Evolutionary conservation across 2,888 invertebrate genomes (phyloP).

Genomic region (Machimus rusticus): DNA sequence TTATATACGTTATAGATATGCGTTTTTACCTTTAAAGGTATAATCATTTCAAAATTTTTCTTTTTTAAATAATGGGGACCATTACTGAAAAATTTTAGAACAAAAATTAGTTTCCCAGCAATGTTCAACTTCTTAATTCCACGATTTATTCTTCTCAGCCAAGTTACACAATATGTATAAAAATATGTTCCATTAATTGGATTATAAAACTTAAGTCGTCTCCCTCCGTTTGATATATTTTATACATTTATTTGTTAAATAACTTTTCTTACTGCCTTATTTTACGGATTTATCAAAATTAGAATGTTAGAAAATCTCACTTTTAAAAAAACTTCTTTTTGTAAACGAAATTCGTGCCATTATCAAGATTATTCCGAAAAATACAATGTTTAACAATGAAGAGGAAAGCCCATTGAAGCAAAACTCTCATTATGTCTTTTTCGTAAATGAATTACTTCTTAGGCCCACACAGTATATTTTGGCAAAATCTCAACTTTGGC

Average conservation of each 20-base stretch:
- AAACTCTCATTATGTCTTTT: neutral
- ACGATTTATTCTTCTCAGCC: too few species aligned
- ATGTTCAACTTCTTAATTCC: too few species aligned
- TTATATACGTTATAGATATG: too few species aligned
- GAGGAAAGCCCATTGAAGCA: neutral
- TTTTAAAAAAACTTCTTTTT: neutral
- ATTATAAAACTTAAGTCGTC: too few species aligned
- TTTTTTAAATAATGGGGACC: too few species aligned
- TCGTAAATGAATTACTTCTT: neutral
- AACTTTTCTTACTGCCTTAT: neutral
- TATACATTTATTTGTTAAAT: neutral
- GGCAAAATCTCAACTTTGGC: neutral
- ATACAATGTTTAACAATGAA: neutral
- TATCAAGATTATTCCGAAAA: neutral
- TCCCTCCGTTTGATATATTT: neutral
- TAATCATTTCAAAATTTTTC: too few species aligned
- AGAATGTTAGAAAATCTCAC: neutral
- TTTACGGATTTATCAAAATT: neutral
- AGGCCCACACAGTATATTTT: neutral
- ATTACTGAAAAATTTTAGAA: too few species aligned
- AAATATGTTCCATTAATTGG: too few species aligned
- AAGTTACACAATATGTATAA: too few species aligned
- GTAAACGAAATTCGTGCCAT: neutral
- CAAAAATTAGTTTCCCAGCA: too few species aligned
- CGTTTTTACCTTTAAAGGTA: too few species aligned